These are phyloP conservation scores for Diadophis punctatus DNA, from an alignment of 2,113 vertebrate species.

Conservation along the genomic window DNA sequence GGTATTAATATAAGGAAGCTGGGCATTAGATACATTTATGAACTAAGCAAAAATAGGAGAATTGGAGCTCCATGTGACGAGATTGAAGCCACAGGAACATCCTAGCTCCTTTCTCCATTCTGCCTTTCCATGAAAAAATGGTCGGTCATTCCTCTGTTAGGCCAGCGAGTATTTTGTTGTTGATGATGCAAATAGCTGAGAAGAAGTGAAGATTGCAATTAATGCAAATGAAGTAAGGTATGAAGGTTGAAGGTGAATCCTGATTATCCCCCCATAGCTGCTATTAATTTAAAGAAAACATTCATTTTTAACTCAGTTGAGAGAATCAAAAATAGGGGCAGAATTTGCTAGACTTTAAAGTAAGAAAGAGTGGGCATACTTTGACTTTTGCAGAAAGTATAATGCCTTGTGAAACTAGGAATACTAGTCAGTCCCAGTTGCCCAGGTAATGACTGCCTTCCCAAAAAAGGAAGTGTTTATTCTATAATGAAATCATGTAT, in stretches of 20 bases:
- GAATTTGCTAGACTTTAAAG: not conserved
- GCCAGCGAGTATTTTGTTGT: not conserved
- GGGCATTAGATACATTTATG: not conserved
- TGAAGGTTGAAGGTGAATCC: not conserved
- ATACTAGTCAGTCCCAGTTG: not conserved
- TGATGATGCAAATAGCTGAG: not conserved
- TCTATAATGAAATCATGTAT: slow-evolving; percentile 23
- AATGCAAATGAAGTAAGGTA: not conserved
- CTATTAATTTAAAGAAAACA: not conserved
- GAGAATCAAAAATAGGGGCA: not conserved
- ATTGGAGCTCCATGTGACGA: not conserved
- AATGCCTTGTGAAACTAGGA: not conserved
- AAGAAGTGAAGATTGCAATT: not conserved
- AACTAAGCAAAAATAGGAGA: not conserved
- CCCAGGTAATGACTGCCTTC: not conserved
- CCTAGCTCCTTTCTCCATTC: not conserved
- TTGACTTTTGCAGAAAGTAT: not conserved
- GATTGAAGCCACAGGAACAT: not conserved
- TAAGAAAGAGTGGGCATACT: not conserved
- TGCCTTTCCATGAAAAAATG: not conserved
- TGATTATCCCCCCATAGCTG: not conserved
- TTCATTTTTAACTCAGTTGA: not conserved
- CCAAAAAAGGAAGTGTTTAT: slow-evolving; percentile 27
- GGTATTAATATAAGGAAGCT: not conserved
- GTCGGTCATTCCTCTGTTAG: not conserved